Base-by-base conservation (phyloP, 2,113 vertebrate species). In the Corvus moneduloides region DNA sequence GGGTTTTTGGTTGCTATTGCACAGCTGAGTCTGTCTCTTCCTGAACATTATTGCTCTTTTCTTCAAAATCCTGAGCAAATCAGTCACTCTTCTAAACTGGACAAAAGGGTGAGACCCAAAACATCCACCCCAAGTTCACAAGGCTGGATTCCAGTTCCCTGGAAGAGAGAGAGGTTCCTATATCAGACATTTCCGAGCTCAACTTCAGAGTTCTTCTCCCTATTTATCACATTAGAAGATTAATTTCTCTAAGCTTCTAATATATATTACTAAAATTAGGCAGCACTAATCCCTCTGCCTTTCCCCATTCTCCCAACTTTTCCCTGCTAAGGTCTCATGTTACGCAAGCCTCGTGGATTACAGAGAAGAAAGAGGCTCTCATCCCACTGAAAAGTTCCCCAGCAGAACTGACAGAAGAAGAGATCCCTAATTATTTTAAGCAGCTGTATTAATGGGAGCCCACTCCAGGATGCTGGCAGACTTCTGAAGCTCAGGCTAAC, bases 231-330 rank as follows among this genome's bases (percentile, higher is more conserved):
- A 41, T 52, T n/a, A 78, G 51, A 33, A 95, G 87, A 89, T 95
- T 91, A 55, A 37, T 71, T 93, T 48, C 74, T 63, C 48, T 76
- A 79, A 89, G 84, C 87, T 82, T 67, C 84, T 84, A 71, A 82
- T 13, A 75, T 17, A 30, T 33, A 56, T 48, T n/a, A n/a, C 87
- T 89, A 93, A 94, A 96, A 87, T 89, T 59, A 89, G 90, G 54
- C 74, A 93, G 56, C 30, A 41, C 30, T 93, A 41, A 91, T 87
- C 81, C 61, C 75, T 66, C 66, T 75, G 84, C 74, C 68, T 87
- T 94, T 52, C 18, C 66, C 49, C 27, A 27, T 37, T 56, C 81
- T 94, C 77, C 63, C 51, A 91, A 11, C 4, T 59, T 90, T 21
- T 78, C 41, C 49, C 61, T 92, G 64, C 69, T 59, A 59, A 87